Percentiles rank a stretch among this genome's conserved stretches.
Evolutionary conservation across 2,888 invertebrate species (phyloP).

Genomic region (Lordiphosa andalusiaca): DNA sequence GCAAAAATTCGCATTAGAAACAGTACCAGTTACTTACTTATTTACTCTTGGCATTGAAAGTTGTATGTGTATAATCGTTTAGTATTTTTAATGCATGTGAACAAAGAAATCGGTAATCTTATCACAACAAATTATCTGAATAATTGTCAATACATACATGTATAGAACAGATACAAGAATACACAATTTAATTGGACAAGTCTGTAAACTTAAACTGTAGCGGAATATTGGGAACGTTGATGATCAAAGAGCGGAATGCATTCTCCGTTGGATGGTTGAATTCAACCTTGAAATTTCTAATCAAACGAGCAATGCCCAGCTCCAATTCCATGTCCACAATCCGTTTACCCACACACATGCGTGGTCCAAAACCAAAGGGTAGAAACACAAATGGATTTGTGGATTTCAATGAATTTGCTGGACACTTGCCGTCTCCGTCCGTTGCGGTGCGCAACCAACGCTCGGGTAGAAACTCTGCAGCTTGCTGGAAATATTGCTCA

Average conservation of each 20-base stretch:
- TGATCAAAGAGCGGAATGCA: slow-evolving; percentile 63
- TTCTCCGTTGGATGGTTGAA: slow-evolving; percentile 73
- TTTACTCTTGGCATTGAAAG: no score
- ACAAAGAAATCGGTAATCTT: no score
- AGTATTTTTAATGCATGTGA: no score
- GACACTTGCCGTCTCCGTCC: slow-evolving; percentile 82
- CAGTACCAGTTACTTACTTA: no score
- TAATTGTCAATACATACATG: no score
- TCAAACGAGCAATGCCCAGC: slow-evolving; percentile 80
- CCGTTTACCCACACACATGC: slow-evolving; percentile 87
- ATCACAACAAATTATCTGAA: no score
- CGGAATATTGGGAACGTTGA: slow-evolving; percentile 78
- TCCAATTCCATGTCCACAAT: slow-evolving; percentile 88
- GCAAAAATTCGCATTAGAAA: no score
- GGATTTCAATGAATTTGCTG: slow-evolving; percentile 84
- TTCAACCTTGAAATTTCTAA: slow-evolving; percentile 73
- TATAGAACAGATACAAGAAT: no score
- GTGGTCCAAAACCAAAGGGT: slow-evolving; percentile 87
- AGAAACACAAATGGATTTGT: slow-evolving; percentile 77
- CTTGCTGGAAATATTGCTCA: slow-evolving; percentile 82
- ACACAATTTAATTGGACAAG: slow-evolving; percentile 39
- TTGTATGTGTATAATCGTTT: no score
- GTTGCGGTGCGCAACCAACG: slow-evolving; percentile 83
- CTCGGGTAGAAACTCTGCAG: slow-evolving; percentile 86
- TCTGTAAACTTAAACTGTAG: slow-evolving; percentile 78